phyloP scores from a whole-genome alignment of 2,888 invertebrate genomes.

The Drosophila acutilabella region DNA sequence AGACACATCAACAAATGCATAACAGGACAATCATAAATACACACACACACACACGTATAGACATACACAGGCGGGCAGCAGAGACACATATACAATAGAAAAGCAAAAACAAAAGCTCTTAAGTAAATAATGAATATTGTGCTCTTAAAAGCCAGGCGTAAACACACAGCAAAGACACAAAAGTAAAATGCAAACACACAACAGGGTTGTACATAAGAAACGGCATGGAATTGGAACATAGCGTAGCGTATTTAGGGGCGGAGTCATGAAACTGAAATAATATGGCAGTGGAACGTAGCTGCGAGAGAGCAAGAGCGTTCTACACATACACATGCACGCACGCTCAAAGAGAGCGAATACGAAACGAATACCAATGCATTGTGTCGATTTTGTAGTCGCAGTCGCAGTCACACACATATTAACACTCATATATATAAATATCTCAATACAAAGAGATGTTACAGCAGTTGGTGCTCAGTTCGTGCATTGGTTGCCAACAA shows the following conservation, averaged over 20 bases:
- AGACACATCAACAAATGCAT: constrained; percentile 80
- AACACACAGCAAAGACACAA: constrained; percentile 39
- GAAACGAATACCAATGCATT: constrained; percentile 63
- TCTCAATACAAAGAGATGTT: constrained; percentile 47
- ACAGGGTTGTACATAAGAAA: constrained; percentile 63
- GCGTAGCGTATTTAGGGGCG: constrained; percentile 61
- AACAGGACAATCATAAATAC: constrained; percentile 38
- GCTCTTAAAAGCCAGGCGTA: constrained; percentile 58
- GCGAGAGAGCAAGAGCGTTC: constrained; percentile 28
- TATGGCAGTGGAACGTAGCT: constrained; percentile 59
- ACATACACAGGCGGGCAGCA: not conserved
- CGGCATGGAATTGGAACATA: constrained; percentile 62
- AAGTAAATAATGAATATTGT: constrained; percentile 73
- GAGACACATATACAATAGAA: constrained; percentile 14
- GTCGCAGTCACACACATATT: not conserved
- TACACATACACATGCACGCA: constrained; percentile 34
- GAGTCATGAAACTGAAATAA: constrained; percentile 65
- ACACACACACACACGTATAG: constrained; percentile 22
- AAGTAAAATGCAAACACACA: constrained; percentile 42
- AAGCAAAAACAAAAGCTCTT: constrained; percentile 62
- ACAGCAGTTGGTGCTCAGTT: constrained; percentile 51
- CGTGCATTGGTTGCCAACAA: constrained; percentile 59
- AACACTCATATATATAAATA: constrained; percentile 34
- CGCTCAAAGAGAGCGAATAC: constrained; percentile 56
- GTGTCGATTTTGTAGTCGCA: not conserved